Conservation (phyloP, 2,797 vertebrate genomes). For the Lepilemur ruficaudatus region DNA sequence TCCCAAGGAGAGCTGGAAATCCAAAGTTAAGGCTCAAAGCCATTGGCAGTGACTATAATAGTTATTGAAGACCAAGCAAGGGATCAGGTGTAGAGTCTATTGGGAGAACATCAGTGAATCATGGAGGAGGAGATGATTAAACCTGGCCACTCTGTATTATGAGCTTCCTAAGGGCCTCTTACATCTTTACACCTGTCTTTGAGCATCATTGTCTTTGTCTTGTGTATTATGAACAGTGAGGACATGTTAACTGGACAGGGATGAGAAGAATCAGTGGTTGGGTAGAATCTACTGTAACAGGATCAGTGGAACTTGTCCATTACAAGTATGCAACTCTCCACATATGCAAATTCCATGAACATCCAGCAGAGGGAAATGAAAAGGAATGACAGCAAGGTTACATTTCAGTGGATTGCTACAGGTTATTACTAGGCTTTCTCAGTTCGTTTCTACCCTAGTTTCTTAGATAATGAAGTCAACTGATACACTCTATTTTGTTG, state of each 20-base stretch:
- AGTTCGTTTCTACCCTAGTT: not conserved
- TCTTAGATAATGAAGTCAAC: not conserved
- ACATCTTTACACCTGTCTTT: not conserved
- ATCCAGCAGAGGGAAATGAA: not conserved
- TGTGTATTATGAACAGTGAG: not conserved
- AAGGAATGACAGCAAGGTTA: not conserved
- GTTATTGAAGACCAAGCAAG: not conserved
- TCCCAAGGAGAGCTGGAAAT: not conserved
- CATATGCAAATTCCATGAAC: not conserved
- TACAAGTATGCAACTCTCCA: not conserved
- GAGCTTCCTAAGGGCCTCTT: not conserved
- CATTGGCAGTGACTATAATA: not conserved
- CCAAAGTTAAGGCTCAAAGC: not conserved
- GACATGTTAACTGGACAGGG: not conserved
- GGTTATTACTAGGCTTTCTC: not conserved
- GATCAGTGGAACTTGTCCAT: not conserved
- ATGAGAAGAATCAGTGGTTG: not conserved
- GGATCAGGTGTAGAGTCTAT: not conserved
- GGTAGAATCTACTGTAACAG: not conserved
- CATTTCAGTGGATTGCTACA: not conserved
- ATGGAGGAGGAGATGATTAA: not conserved
- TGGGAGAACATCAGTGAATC: not conserved
- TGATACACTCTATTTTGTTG: not conserved
- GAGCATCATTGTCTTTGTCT: not conserved
- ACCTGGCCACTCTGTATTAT: not conserved